phyloP scores from a whole-genome alignment of 2,113 vertebrate genomes.

The Pogonocichla stellata region DNA sequence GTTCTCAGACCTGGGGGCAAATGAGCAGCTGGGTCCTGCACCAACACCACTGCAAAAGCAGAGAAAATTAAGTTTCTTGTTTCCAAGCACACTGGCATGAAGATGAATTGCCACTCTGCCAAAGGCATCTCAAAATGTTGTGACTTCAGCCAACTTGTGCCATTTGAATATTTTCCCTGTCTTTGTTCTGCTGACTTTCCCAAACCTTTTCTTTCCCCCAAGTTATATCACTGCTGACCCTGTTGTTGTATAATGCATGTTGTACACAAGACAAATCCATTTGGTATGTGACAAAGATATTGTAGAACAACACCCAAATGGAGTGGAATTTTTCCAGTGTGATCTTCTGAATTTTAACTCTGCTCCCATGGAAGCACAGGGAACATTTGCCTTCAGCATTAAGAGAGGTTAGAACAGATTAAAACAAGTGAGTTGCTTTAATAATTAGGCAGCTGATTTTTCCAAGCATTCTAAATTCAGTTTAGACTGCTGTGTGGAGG shows the following conservation, averaged over 20 bases:
- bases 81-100: neutral
- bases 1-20: neutral
- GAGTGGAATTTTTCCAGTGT: neutral
- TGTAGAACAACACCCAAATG: neutral
- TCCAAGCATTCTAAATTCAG: neutral
- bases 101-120: neutral
- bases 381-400: neutral
- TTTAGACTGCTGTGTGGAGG: neutral
- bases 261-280: neutral
- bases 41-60: neutral
- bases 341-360: neutral
- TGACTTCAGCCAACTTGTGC: neutral
- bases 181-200: neutral
- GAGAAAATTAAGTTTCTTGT: neutral
- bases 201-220: neutral
- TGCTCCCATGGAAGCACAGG: neutral
- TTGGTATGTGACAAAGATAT: neutral
- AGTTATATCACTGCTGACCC: neutral
- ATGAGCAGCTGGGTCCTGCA: rapidly evolving
- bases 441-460: slow-evolving; percentile 9
- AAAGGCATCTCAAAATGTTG: neutral
- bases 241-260: neutral
- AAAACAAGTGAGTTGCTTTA: neutral
- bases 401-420: neutral
- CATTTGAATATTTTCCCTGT: neutral